Evolutionary conservation across 2,888 invertebrate genomes (phyloP), one percentile per base, ranked within the genome.

Genomic region (Temnothorax ravouxi): DNA sequence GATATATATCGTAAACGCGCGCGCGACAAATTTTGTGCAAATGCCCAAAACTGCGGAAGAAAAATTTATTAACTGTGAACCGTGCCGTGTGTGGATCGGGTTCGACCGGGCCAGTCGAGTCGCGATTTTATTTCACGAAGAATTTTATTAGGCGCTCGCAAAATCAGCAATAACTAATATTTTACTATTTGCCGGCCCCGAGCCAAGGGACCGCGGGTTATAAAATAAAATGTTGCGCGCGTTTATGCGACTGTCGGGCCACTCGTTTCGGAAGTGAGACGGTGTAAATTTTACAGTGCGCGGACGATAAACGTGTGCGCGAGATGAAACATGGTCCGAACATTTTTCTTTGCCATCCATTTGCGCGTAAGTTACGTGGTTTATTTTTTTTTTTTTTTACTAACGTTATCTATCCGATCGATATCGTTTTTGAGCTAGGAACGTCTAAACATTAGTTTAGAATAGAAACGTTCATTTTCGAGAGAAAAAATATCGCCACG

Each of bases 41-140:
- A 86, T 64, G 85, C 77, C 80, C 85, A 86, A 90, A 89, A 88
- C 77, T 86, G 86, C 85, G 88, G 86, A 87, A 87, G 91, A 92
- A 91, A 90, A 91, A 93, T 93, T 93, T 93, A 93, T 93, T 92
- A 92, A 92, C 93, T 92, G 92, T 90, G 92, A 92, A 93, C 90
- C 88, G 86, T 86, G 15, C 4, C 41, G 62, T 62, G 62, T 62
- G 44, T 21, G 74, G 50, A 38, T 61, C 50, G 59, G 34, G 75
- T 6, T 50, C 76, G 69, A 25, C 5, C 21, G 25, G 67, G 67
- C 41, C 59, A 69, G 59, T 64, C 71, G 75, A 67, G 74, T 74
- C 76, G 84, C 76, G 85, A 91, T 92, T 93, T 93, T 92, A 92
- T 91, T 90, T 91, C 72, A 83, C 88, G 83, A 89, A 88, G 91